A percentile compares a stretch with the other conserved stretches of the same genome.
Evolutionary conservation across 2,797 vertebrate species (phyloP).

Genomic region (Lacerta agilis): DNA sequence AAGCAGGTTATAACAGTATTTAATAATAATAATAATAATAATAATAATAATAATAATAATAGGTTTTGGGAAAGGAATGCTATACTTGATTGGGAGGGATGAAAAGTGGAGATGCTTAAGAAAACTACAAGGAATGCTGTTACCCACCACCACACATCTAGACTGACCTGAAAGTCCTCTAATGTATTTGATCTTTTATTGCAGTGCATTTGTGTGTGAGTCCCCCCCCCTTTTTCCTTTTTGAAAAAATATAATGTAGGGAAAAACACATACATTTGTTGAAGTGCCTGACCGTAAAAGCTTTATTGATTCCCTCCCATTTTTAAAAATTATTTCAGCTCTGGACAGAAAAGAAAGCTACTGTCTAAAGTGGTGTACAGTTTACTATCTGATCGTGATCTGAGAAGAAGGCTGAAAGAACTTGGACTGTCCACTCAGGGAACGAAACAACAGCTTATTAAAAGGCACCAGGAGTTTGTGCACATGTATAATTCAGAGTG

Average conservation of each 20-base stretch:
- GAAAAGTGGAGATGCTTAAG: background rate
- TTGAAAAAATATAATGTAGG: background rate
- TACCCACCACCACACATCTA: too few species aligned
- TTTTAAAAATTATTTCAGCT: conserved; percentile 70
- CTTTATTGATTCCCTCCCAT: background rate
- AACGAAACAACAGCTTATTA: conserved; percentile 86
- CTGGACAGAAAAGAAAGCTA: conserved; percentile 79
- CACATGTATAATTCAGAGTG: conserved; percentile 92
- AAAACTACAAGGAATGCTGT: background rate
- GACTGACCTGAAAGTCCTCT: background rate
- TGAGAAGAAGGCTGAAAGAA: conserved; percentile 88
- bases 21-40: background rate
- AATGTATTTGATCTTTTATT: background rate
- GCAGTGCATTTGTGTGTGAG: background rate
- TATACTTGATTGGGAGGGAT: background rate
- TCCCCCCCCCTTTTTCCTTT: too few species aligned
- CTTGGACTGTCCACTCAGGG: conserved; percentile 86
- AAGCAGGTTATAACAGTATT: background rate
- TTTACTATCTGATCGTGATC: conserved; percentile 87
- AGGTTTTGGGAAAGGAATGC: background rate
- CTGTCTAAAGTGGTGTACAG: conserved; percentile 92
- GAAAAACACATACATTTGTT: background rate
- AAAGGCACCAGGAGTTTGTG: conserved; percentile 89
- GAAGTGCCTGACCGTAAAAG: background rate
- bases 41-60: too few species aligned